phyloP scores from a whole-genome alignment of 2,113 vertebrate genomes.

The Phalacrocorax pelagicus region DNA sequence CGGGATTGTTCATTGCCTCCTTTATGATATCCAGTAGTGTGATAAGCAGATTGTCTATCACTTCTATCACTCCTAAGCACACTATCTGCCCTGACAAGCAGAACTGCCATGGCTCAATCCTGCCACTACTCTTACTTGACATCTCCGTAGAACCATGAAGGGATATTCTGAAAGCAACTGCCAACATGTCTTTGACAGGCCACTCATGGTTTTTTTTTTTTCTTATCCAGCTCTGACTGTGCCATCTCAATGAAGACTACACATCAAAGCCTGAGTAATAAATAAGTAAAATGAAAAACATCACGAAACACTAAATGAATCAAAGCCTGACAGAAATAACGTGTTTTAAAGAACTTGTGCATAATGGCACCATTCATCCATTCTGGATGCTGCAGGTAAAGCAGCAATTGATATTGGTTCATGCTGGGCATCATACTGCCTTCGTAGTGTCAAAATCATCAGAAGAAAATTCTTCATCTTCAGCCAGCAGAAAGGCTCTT shows the following conservation, averaged over 20 bases:
- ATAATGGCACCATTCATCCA: neutral
- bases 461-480: conserved; percentile 23
- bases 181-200: neutral
- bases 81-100: conserved; percentile 20
- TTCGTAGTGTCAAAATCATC: neutral
- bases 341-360: neutral
- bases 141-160: neutral
- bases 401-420: neutral
- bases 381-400: neutral
- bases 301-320: neutral
- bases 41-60: neutral
- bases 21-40: neutral
- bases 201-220: neutral
- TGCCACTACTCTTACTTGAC: conserved; percentile 10
- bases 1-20: neutral
- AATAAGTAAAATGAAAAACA: neutral
- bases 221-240: neutral
- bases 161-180: conserved; percentile 26
- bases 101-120: conserved; percentile 20
- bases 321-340: neutral
- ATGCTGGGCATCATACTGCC: neutral
- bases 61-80: neutral
- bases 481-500: conserved; percentile 19
- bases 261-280: neutral
- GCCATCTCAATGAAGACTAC: neutral